Percentiles rank a stretch among this genome's conserved stretches.
Conservation (phyloP, 2,797 vertebrate genomes). For the Caiman crocodilus region DNA sequence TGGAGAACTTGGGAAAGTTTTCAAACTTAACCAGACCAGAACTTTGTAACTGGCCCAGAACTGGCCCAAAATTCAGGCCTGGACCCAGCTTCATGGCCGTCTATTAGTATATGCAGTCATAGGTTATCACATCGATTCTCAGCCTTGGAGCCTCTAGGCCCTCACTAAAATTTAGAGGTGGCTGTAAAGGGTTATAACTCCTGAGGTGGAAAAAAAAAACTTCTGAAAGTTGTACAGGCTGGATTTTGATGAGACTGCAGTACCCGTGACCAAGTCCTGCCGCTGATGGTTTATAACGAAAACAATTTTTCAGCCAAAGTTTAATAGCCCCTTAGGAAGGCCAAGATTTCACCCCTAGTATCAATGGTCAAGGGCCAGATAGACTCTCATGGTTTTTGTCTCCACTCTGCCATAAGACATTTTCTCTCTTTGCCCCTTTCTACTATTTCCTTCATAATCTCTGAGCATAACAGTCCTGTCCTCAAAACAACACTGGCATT, state of each 20-base stretch:
- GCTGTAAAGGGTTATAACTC: neutral
- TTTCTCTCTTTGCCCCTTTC: fast-evolving
- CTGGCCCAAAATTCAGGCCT: neutral
- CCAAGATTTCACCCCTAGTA: neutral
- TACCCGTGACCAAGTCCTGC: no score
- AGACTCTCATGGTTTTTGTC: neutral
- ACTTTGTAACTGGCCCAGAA: slow-evolving; percentile 13
- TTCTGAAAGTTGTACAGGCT: no score
- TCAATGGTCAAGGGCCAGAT: neutral
- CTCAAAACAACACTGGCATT: neutral
- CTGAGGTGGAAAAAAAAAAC: no score
- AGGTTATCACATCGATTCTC: neutral
- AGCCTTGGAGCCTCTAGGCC: neutral
- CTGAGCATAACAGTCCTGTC: neutral
- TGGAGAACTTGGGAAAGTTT: neutral
- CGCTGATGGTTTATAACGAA: no score
- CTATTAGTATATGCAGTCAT: neutral
- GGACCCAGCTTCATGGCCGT: neutral
- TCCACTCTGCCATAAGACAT: neutral
- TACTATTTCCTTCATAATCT: neutral
- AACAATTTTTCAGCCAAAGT: no score
- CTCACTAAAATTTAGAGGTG: neutral
- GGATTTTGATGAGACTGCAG: no score
- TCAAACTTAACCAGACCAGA: neutral
- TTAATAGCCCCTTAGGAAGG: neutral